phyloP scores from a whole-genome alignment of 2,113 vertebrate genomes.

The Choloepus hoffmanni region DNA sequence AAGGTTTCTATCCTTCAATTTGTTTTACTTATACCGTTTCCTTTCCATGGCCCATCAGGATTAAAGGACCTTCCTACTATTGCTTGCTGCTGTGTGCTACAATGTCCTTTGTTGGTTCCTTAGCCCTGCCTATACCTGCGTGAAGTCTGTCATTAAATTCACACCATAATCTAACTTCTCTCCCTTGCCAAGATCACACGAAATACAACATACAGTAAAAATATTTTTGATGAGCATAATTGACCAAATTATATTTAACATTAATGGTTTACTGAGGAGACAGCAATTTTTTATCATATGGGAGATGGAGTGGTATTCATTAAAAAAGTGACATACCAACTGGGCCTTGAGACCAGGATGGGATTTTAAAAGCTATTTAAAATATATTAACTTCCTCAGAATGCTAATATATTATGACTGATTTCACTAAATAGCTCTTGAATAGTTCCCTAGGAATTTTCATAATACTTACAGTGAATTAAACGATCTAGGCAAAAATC shows the following conservation, averaged over 20 bases:
- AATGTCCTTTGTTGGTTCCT: not conserved
- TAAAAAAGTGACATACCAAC: not conserved
- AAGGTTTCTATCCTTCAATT: not conserved
- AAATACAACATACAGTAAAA: not conserved
- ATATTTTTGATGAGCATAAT: not conserved
- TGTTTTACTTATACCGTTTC: not conserved
- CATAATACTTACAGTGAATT: not conserved
- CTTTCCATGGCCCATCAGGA: not conserved
- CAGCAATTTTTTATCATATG: not conserved
- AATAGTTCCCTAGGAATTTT: not conserved
- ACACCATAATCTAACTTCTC: not conserved
- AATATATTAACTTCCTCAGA: not conserved
- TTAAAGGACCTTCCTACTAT: not conserved
- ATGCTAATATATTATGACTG: not conserved
- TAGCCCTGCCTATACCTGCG: not conserved
- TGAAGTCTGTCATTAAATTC: not conserved
- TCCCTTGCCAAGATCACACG: not conserved
- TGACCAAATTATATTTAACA: slow-evolving; percentile 1
- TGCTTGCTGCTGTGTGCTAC: not conserved
- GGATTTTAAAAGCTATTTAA: not conserved
- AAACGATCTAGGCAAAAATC: not conserved
- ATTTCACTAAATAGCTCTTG: not conserved
- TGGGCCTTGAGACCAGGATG: not conserved
- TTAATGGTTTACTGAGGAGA: not conserved
- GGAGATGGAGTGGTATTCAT: not conserved